These are phyloP conservation scores for Diadumene lineata DNA, from an alignment of 92 coral and sea anemone species.

Conservation along the genomic window DNA sequence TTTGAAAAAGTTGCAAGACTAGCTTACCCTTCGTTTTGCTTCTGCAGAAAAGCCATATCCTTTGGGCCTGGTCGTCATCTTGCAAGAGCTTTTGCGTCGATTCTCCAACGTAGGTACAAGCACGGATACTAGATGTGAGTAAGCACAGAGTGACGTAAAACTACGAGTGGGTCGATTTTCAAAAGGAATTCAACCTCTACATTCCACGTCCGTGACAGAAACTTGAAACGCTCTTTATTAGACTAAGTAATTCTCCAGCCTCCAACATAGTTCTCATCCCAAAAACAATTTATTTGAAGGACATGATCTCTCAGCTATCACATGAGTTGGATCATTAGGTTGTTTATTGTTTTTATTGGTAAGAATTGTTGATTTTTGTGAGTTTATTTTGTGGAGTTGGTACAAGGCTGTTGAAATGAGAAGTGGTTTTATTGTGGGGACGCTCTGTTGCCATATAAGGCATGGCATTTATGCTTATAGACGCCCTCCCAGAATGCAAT, in stretches of 20 bases:
- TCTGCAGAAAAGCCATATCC: slow-evolving; percentile 79
- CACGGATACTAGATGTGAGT: background rate
- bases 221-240: slow-evolving; percentile 22
- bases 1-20: background rate
- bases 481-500: background rate
- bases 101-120: background rate
- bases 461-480: background rate
- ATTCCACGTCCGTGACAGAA: slow-evolving; percentile 30
- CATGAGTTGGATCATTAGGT: background rate
- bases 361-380: background rate
- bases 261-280: background rate
- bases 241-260: background rate
- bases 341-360: background rate
- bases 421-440: background rate
- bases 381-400: background rate
- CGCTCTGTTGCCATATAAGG: slow-evolving; percentile 2
- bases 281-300: background rate
- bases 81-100: background rate
- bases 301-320: background rate
- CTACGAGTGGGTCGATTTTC: slow-evolving; percentile 12
- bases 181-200: slow-evolving; percentile 10
- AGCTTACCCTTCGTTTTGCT: slow-evolving; percentile 67
- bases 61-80: slow-evolving; percentile 64
- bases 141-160: slow-evolving; percentile 24
- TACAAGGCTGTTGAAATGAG: background rate